Percentiles rank a stretch among this genome's conserved stretches.
Conservation (phyloP, 2,888 invertebrate genomes). For the Euplexia lucipara region DNA sequence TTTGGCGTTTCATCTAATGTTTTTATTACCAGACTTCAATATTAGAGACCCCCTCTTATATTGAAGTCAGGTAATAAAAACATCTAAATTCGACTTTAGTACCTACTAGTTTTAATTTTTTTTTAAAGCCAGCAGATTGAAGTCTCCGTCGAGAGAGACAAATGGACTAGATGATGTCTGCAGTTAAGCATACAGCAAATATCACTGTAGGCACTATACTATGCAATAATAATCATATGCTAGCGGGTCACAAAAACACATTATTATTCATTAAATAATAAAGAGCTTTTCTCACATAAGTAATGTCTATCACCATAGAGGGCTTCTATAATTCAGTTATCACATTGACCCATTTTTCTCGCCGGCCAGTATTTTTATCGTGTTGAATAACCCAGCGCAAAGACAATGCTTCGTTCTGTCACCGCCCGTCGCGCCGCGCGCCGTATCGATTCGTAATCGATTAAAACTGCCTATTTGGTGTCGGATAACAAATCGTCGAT, state of each 20-base stretch:
- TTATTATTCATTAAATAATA: neutral
- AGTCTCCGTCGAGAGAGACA: neutral
- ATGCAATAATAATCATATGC: neutral
- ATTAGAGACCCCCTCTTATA: too few species aligned
- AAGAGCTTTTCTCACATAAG: constrained; percentile 33
- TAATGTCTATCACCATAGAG: constrained; percentile 29
- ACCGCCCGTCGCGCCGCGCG: neutral
- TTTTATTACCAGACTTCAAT: too few species aligned
- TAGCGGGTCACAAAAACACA: neutral
- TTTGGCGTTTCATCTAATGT: too few species aligned
- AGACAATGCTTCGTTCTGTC: constrained; percentile 45
- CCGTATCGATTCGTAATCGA: constrained; percentile 48
- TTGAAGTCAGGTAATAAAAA: too few species aligned
- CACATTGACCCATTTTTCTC: constrained; percentile 50
- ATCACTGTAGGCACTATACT: neutral
- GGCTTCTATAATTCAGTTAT: constrained; percentile 56
- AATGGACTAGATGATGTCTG: neutral
- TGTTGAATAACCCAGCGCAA: constrained; percentile 35
- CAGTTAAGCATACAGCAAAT: neutral
- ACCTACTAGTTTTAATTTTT: too few species aligned
- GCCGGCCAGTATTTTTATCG: constrained; percentile 32
- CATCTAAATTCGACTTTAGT: too few species aligned
- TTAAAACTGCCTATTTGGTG: constrained; percentile 23
- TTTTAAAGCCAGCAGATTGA: too few species aligned
- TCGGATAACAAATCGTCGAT: constrained; percentile 20